Evolutionary conservation across 2,888 invertebrate genomes (phyloP).

Genomic region (Dynastes hyllus): DNA sequence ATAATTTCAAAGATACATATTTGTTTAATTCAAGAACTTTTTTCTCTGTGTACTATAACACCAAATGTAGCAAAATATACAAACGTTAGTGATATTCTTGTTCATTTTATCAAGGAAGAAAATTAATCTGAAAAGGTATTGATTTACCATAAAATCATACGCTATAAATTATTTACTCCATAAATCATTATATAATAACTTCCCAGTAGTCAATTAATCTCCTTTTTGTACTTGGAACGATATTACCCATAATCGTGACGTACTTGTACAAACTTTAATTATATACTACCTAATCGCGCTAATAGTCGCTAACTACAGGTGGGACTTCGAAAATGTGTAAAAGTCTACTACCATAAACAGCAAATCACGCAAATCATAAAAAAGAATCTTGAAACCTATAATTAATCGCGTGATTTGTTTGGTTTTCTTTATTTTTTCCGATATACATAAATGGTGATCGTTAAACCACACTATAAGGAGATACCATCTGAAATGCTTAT

Average conservation of each 20-base stretch:
- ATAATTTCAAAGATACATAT: too few relatives aligned
- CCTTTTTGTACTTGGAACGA: slow-evolving; percentile 26
- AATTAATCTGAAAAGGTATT: background rate
- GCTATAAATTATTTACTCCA: background rate
- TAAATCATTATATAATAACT: slow-evolving; percentile 13
- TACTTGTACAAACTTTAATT: slow-evolving; percentile 29
- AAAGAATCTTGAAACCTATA: slow-evolving; percentile 27
- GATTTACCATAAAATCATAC: background rate
- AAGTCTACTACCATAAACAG: slow-evolving; percentile 25
- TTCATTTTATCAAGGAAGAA: too few relatives aligned
- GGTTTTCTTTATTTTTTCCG: slow-evolving; percentile 3
- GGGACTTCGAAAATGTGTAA: slow-evolving; percentile 9
- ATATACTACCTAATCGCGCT: slow-evolving; percentile 22
- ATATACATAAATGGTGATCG: slow-evolving; percentile 31
- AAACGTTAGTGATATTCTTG: too few relatives aligned
- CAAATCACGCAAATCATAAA: slow-evolving; percentile 36
- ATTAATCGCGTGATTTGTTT: slow-evolving; percentile 31
- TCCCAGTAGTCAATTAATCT: slow-evolving; percentile 22
- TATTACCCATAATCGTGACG: slow-evolving; percentile 28
- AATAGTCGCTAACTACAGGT: slow-evolving; percentile 16
- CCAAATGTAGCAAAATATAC: too few relatives aligned
- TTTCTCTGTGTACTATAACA: too few relatives aligned
- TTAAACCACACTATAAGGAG: slow-evolving; percentile 1
- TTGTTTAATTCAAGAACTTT: too few relatives aligned
- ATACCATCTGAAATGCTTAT: slow-evolving; percentile 24